Percentiles rank a stretch among this genome's conserved stretches.
Conservation (phyloP, 2,113 vertebrate genomes). For the Trinectes maculatus region DNA sequence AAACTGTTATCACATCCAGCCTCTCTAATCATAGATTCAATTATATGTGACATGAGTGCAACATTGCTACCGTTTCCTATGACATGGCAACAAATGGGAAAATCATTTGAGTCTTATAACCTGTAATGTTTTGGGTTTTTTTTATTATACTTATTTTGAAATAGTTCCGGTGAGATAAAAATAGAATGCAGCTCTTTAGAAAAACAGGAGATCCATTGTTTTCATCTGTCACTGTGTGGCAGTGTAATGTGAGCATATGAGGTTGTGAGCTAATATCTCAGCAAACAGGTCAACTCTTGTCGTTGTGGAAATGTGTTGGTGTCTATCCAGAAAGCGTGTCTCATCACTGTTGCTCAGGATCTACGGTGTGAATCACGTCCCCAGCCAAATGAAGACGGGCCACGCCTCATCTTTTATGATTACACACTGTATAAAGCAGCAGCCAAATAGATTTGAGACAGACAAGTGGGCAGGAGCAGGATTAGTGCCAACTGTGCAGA, state of each 20-base stretch:
- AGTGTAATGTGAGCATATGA: neutral
- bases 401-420: conserved; percentile 13
- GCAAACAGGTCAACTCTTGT: conserved; percentile 27
- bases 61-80: neutral
- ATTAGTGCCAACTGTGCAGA: conserved; percentile 14
- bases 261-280: conserved; percentile 2
- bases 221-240: neutral
- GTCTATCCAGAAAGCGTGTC: neutral
- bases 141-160: neutral
- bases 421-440: neutral
- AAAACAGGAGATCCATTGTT: neutral
- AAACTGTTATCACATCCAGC: neutral
- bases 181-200: no score
- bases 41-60: neutral
- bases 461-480: conserved; percentile 39
- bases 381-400: neutral
- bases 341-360: conserved; percentile 42
- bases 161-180: neutral
- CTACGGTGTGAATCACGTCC: conserved; percentile 42
- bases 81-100: neutral
- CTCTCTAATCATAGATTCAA: neutral
- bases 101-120: neutral
- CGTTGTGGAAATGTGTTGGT: neutral
- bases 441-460: conserved; percentile 24
- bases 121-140: neutral